These are phyloP conservation scores for Psylliodes chrysocephalus DNA, from an alignment of 2,888 invertebrate species.

Conservation along the genomic window DNA sequence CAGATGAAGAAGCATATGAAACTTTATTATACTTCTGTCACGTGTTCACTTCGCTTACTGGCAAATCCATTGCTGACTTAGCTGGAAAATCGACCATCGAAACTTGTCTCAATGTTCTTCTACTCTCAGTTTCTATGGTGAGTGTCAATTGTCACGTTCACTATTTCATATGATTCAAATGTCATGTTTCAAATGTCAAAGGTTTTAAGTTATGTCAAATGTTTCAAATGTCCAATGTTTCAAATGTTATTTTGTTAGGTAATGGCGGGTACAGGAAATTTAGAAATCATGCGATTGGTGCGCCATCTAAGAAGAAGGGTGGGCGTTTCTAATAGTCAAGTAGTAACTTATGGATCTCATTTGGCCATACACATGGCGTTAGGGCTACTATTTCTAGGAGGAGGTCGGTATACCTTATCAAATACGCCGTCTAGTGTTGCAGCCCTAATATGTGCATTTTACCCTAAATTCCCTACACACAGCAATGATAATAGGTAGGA, in stretches of 20 bases:
- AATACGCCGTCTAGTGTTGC: conserved; percentile 88
- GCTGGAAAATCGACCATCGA: conserved; percentile 92
- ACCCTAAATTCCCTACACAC: conserved; percentile 96
- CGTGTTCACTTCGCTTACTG: conserved; percentile 74
- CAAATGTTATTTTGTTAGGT: conserved; percentile 69
- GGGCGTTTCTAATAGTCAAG: conserved; percentile 73
- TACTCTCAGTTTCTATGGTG: conserved; percentile 85
- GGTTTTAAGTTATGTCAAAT: too few species aligned
- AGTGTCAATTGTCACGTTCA: too few species aligned
- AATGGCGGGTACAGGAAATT: conserved; percentile 95
- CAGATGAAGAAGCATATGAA: conserved; percentile 82
- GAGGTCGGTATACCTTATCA: conserved; percentile 86
- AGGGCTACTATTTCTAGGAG: conserved; percentile 93
- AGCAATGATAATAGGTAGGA: conserved; percentile 92
- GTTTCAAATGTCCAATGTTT: neutral
- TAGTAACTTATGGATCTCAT: conserved; percentile 90
- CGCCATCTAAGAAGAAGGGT: conserved; percentile 86
- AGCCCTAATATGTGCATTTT: conserved; percentile 91
- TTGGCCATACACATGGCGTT: conserved; percentile 96
- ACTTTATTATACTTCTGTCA: conserved; percentile 80
- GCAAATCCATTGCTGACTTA: conserved; percentile 82
- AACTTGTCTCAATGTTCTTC: conserved; percentile 84
- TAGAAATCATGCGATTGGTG: conserved; percentile 83
- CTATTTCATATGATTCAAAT: too few species aligned
- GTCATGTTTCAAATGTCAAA: too few species aligned